Evolutionary conservation across 2,888 invertebrate genomes (phyloP), one percentile per base, ranked within the genome.

Genomic region (Agriopis marginaria): DNA sequence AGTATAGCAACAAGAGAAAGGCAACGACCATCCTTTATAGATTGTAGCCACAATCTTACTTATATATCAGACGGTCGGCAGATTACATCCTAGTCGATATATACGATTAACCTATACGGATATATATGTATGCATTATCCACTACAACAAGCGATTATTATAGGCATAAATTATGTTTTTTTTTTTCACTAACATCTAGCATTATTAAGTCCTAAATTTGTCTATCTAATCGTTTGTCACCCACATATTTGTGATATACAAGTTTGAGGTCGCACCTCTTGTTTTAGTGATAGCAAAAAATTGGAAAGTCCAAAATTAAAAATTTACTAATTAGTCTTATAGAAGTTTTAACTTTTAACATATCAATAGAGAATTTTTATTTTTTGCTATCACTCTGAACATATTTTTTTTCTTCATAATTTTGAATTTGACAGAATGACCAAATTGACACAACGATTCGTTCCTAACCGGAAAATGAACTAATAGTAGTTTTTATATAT

Each of bases 381-480:
- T 59, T 75, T 66, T 58, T 70, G 69, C 61, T 55, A 70, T 68
- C 72, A 68, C 69, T 53, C 54, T 39, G n/a, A 67, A 66, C 65
- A 55, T 54, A 50, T 68, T 53, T 47, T 66, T 54, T 54, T 63
- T 68, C 32, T 32, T 32, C 51, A 67, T 60, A 65, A 60, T 67
- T 74, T 69, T 68, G 70, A 66, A 72, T 92, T 93, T 92, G 93
- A 93, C 91, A 81, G 88, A 80, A 83, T 89, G 88, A 86, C 86
- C 81, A 87, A 93, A 92, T 92, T 92, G 92, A 92, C 91, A 82
- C 78, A 83, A 85, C 87, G 83, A 87, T 86, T 88, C 86, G 82
- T 83, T 74, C 75, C 73, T 77, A 76, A 62, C 56, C 71, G 74
- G 76, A 76, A 71, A 72, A 71, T 75, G 77, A 75, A 73, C 72